Base-by-base conservation (phyloP, 2,113 vertebrate species). In the Alosa alosa region DNA sequence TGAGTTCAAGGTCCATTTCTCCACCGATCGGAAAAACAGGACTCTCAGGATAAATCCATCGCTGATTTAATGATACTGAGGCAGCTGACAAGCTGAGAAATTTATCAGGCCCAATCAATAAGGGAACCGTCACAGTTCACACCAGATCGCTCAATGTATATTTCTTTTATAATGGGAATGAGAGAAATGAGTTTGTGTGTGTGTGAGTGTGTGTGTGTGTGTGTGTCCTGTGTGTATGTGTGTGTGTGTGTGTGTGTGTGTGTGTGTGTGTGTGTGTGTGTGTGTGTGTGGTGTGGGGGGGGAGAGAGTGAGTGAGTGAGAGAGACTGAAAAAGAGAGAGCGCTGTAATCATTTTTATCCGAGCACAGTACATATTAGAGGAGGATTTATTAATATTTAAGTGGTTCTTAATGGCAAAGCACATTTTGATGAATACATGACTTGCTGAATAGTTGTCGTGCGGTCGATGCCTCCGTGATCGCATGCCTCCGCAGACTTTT, bases 1-100 rank as follows among this genome's bases (percentile, higher is more conserved):
- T 41, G 36, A 78, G 72, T 78, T 78, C 36, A 39, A 78, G 10
- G 36, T 78, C 13, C 72, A 78, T 78, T 78, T 78, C 13, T 78
- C 72, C 72, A 39, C 25, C 1, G 31, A 39, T 39, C 72, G 13
- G 72, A 36, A 39, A 78, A 78, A 78, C 36, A 36, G 72, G 4
- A 15, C 9, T 17, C 72, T 31, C 10, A 39, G 72, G 36, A 84
- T 60, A 64, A 81, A 87, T 90, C 91, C 88, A 86, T 89, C 86
- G 82, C 81, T 83, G 84, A 86, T 86, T 85, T 89, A 84, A 88
- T 87, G 88, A 90, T 90, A 86, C 85, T 86, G 81, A 90, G 82
- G 85, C 46, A 5, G 45, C 44, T 72, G 36, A 39, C 83, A 84
- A 72, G 1, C 44, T 87, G 86, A 83, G 81, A 86, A 85, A 89